These are phyloP conservation scores for Dynastes hyllus DNA, from an alignment of 2,888 invertebrate species.

Conservation along the genomic window DNA sequence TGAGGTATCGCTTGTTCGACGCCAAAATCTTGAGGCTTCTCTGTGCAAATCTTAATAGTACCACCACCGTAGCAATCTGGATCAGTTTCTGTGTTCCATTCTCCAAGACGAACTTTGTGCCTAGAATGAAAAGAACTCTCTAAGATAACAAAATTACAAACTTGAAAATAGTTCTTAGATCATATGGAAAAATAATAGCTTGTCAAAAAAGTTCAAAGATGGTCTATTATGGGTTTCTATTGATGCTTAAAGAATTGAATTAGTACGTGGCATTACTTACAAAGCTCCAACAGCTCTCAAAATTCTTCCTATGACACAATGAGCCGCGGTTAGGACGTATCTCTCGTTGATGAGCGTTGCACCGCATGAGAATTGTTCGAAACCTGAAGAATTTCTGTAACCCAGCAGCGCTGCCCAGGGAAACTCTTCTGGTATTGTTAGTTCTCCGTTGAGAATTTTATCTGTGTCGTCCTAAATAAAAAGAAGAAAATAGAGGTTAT, in stretches of 20 bases:
- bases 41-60: slow-evolving; percentile 65
- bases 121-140: slow-evolving; percentile 64
- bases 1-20: slow-evolving; percentile 68
- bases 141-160: slow-evolving; percentile 56
- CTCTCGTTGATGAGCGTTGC: slow-evolving; percentile 73
- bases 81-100: slow-evolving; percentile 77
- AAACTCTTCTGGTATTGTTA: slow-evolving; percentile 70
- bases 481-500: not conserved
- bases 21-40: slow-evolving; percentile 65
- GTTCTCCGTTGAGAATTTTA: slow-evolving; percentile 67
- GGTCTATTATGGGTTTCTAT: too few relatives aligned
- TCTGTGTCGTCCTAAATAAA: slow-evolving; percentile 52
- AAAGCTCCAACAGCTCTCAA: slow-evolving; percentile 66
- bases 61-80: slow-evolving; percentile 75
- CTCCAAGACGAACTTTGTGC: slow-evolving; percentile 76
- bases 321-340: slow-evolving; percentile 75
- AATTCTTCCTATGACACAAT: slow-evolving; percentile 72
- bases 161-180: not conserved
- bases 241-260: too few relatives aligned
- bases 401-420: slow-evolving; percentile 72
- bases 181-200: too few relatives aligned
- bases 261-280: slow-evolving; percentile 65
- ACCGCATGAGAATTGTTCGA: slow-evolving; percentile 69
- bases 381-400: slow-evolving; percentile 62
- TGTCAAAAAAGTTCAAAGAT: too few relatives aligned